Base-by-base conservation (phyloP, 1,140 invertebrate genomes). In the Drosophila busckii region DNA sequence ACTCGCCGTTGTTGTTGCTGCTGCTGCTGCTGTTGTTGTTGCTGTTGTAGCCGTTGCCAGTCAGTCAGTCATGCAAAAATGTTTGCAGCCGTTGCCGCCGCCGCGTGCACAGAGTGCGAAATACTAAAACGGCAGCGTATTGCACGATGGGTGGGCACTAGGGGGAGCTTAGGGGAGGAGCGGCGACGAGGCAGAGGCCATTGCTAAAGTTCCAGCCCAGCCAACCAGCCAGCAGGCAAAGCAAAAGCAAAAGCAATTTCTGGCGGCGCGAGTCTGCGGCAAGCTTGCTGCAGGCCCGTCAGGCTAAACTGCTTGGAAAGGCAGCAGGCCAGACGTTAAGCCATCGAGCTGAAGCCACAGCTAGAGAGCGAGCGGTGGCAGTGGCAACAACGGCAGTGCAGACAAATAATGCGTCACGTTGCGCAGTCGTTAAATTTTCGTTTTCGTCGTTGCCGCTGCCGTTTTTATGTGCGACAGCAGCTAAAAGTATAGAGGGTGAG, bases 321-420 rank as follows among this genome's bases (percentile, higher is more conserved):
- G 38, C 49, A n/a, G n/a, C n/a, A 53, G 38, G 28, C 49, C 32
- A 48, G 53, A 48, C 34, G 42, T 25, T 34, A 37, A 13, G 17
- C 38, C 23, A n/a, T n/a, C n/a, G 53, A 44, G 56, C 62, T 46
- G 17, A 64, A 49, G 46, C 67, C 55, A 48, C 62, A 65, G 61
- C 52, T 61, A 46, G 34, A 35, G 38, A 17, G 25, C 34, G 52
- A 37, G 17, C 48, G 17, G 38, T 13, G 38, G 15, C 31, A 12
- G 35, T 22, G 49, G 46, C 49, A 52, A 53, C 69, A 58, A 70
- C 32, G 56, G 64, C 56, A 53, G 50, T 53, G 69, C 73, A 82
- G 73, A 82, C 73, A 80, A 80, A 80, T 80, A 80, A 80, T 80
- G 73, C 73, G 73, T 80, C 73, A 80, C 73, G 73, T 80, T 80